Evolutionary conservation across 2,888 invertebrate species (phyloP).

Genomic region (Keiferia lycopersicella): DNA sequence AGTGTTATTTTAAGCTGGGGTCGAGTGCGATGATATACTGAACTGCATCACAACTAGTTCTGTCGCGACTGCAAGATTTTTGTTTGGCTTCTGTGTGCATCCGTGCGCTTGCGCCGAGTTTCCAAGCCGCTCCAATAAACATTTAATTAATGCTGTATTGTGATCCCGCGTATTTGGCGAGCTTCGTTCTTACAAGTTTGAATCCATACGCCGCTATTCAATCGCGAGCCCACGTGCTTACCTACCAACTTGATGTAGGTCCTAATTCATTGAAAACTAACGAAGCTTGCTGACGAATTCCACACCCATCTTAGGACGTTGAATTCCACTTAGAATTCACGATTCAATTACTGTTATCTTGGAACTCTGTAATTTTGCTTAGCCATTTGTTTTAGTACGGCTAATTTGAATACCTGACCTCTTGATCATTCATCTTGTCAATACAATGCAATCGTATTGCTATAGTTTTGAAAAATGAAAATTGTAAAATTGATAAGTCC

Average conservation of each 20-base stretch:
- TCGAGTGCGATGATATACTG: slow-evolving; percentile 15
- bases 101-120: slow-evolving; percentile 26
- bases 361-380: neutral
- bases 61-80: slow-evolving; percentile 2
- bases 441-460: slow-evolving; percentile 20
- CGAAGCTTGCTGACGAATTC: slow-evolving; percentile 18
- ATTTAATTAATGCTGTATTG: slow-evolving; percentile 44
- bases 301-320: slow-evolving; percentile 15
- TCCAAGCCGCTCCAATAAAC: slow-evolving; percentile 37
- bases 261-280: slow-evolving; percentile 28
- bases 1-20: slow-evolving; percentile 20
- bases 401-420: slow-evolving; percentile 18
- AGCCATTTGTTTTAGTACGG: neutral
- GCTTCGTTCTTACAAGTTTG: slow-evolving; percentile 29
- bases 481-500: slow-evolving; percentile 27
- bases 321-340: slow-evolving; percentile 1
- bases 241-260: slow-evolving; percentile 22
- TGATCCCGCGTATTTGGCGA: slow-evolving; percentile 34
- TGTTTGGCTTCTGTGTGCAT: slow-evolving; percentile 15
- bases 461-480: slow-evolving; percentile 26
- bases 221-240: slow-evolving; percentile 25
- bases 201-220: slow-evolving; percentile 30
- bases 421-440: slow-evolving; percentile 19
- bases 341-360: slow-evolving; percentile 17
- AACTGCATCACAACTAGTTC: neutral